Evolutionary conservation across 2,797 vertebrate species (phyloP).

Genomic region (Danionella dracula): DNA sequence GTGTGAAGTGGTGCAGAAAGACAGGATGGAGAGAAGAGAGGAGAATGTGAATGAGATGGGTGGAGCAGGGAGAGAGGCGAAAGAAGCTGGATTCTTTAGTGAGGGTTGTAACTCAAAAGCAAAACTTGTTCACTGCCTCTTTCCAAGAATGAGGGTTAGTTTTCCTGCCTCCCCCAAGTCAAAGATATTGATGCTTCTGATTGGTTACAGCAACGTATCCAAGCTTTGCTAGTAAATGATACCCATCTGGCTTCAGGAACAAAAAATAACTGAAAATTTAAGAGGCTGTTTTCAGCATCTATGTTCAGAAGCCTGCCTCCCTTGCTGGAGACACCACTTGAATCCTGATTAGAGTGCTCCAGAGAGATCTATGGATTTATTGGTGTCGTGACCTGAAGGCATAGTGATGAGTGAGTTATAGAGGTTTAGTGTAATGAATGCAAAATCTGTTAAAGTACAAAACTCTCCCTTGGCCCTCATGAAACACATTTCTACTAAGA

Average conservation of each 20-base stretch:
- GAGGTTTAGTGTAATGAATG: no score
- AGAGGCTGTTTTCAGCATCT: not conserved
- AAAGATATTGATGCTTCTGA: not conserved
- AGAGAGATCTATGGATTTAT: no score
- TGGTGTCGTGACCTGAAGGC: no score
- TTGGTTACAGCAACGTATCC: not conserved
- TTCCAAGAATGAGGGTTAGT: slow-evolving; percentile 2
- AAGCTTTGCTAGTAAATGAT: no score
- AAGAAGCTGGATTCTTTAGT: not conserved
- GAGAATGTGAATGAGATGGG: slow-evolving; percentile 31
- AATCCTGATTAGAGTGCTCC: not conserved
- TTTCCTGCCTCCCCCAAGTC: not conserved
- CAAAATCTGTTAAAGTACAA: no score
- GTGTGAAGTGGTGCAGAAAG: slow-evolving; percentile 32
- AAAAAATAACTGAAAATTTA: not conserved
- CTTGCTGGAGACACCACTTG: not conserved
- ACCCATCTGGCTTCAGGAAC: not conserved
- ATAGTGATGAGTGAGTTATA: no score
- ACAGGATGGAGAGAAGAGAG: slow-evolving; percentile 6
- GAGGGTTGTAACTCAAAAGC: not conserved
- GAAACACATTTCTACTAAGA: no score
- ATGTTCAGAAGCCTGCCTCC: not conserved
- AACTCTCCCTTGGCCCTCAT: no score
- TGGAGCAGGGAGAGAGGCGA: slow-evolving; percentile 2
- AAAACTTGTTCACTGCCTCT: not conserved